Evolutionary conservation across 2,797 vertebrate species (phyloP).

Genomic region (Tragopan temminckii): DNA sequence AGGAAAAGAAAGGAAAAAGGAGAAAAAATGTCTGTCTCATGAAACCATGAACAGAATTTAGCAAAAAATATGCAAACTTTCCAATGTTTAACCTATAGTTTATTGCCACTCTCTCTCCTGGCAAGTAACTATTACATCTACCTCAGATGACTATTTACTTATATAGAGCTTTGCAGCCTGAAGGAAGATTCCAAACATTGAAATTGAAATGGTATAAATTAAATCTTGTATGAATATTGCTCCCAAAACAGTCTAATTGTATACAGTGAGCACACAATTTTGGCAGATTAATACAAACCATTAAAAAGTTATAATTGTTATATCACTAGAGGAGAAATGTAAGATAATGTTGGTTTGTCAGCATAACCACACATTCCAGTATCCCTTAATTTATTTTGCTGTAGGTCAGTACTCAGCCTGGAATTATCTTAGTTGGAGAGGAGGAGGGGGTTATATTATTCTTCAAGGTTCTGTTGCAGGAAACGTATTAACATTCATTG

Average conservation of each 20-base stretch:
- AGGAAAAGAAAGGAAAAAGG: too few species aligned
- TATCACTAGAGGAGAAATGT: neutral
- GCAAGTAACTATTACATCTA: neutral
- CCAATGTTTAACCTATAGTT: neutral
- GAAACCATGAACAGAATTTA: neutral
- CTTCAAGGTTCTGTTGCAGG: constrained; percentile 49
- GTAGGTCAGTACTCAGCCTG: constrained; percentile 9
- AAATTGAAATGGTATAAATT: constrained; percentile 22
- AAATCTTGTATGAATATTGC: neutral
- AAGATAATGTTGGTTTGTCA: neutral
- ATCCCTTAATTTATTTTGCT: constrained; percentile 50
- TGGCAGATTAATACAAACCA: constrained; percentile 8
- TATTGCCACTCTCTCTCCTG: neutral
- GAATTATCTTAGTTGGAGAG: constrained; percentile 43
- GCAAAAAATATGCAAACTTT: neutral
- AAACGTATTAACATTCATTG: constrained; percentile 67
- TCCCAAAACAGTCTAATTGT: constrained; percentile 8
- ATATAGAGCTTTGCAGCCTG: constrained; percentile 3
- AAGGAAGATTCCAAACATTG: constrained; percentile 13
- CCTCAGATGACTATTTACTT: neutral
- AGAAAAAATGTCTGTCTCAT: neutral
- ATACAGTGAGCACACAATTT: neutral
- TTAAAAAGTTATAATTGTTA: constrained; percentile 27
- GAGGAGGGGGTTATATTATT: constrained; percentile 35
- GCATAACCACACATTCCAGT: neutral